Conservation (phyloP, 1,140 invertebrate genomes). For the Wasmannia auropunctata region DNA sequence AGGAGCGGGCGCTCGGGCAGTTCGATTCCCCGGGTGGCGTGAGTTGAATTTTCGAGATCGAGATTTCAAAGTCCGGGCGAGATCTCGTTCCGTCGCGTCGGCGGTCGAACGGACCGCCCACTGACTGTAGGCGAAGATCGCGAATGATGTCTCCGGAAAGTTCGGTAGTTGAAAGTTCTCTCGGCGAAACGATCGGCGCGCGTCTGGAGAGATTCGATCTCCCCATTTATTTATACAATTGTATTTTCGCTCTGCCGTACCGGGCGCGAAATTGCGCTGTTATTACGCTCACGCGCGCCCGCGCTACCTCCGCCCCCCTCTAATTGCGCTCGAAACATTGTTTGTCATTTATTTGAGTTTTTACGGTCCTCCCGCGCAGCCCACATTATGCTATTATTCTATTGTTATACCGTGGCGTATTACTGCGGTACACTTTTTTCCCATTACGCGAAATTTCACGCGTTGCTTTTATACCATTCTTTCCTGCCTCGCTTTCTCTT, state of each 20-base stretch:
- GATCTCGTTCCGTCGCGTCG: no score
- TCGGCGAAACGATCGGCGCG: no score
- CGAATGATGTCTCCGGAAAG: background rate
- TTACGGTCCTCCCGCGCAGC: background rate
- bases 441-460: constrained; percentile 30
- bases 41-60: constrained; percentile 14
- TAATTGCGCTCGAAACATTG: background rate
- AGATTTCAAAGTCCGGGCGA: background rate
- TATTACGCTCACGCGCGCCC: background rate
- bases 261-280: background rate
- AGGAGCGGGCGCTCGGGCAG: background rate
- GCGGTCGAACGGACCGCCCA: no score
- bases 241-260: background rate
- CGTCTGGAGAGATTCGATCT: background rate
- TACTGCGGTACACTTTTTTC: constrained; percentile 12
- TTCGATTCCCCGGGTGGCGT: background rate
- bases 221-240: background rate
- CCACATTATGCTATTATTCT: background rate
- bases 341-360: background rate
- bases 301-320: background rate
- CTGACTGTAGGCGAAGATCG: background rate
- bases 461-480: background rate
- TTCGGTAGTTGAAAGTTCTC: background rate
- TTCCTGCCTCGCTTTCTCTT: background rate
- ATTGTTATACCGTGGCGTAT: constrained; percentile 15